Evolutionary conservation across 2,797 vertebrate genomes (phyloP), one percentile per base, ranked within the genome.

Genomic region (Sylvia borin): DNA sequence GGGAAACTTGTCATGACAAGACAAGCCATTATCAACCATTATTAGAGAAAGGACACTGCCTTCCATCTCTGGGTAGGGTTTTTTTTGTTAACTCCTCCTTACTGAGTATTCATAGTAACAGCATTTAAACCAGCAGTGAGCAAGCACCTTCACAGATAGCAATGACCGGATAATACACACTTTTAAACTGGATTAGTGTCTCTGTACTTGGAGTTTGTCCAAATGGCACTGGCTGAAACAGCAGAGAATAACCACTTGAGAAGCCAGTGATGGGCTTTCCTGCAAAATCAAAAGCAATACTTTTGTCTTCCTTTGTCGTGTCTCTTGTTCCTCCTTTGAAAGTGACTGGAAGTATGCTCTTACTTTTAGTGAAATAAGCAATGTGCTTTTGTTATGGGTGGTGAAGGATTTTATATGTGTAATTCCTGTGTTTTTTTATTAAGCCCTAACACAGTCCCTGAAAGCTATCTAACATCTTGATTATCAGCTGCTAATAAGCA

Each of bases 1-100:
- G 43, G 75, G 81, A 96, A 92, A 95, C 96, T 90, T 96, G 97
- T 92, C 93, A 60, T 85, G 95, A 96, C 97, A 97, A 90, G 95
- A 92, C 79, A 90, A 94, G 95, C 38, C 85, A 93, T 92, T 96
- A 96, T 94, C 86, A 92, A 93, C 90, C 51, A 17, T 79, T 95
- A 80, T 43, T 80, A 65, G 31, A 50, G 91, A 90, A 94, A 88
- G 42, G 85, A 95, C 82, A 94, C 89, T 95, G 89, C 71, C 67
- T 85, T 96, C 90, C 87, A 62, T 89, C 53, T 58, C 58, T 89
- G 48, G 51, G 40, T 84, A 68, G 53, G 79, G 77, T 12, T 87
- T 86, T 34, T 75, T 74, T 66, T 36, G 47, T 29, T 65, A 34
- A 32, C 40, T 61, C 10, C 50, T 93, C 58, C 73, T 86, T 4